Evolutionary conservation across 2,888 invertebrate species (phyloP).

Genomic region (Acleris laterana): DNA sequence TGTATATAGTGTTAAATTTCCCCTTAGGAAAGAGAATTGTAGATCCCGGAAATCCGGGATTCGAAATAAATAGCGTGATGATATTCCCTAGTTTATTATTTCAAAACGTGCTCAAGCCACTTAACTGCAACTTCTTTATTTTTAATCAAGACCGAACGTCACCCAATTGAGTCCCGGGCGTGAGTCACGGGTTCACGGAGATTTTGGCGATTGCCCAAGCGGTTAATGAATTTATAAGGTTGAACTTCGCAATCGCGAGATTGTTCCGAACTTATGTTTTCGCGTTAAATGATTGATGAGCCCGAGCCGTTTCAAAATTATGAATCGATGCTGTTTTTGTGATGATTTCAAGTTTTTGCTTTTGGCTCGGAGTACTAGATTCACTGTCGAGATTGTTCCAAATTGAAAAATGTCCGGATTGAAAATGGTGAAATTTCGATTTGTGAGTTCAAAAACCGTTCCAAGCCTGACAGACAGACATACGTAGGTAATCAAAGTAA

Average conservation of each 20-base stretch:
- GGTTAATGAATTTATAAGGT: slow-evolving; percentile 24
- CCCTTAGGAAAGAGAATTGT: too few species aligned
- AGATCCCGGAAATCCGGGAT: too few species aligned
- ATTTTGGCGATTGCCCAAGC: slow-evolving; percentile 31
- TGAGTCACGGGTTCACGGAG: slow-evolving; percentile 4
- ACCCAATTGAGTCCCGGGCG: neutral
- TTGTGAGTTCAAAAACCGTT: too few species aligned
- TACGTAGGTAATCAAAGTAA: too few species aligned
- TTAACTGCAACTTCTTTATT: slow-evolving; percentile 5
- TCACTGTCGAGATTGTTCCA: too few species aligned
- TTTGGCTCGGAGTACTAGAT: neutral
- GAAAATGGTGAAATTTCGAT: too few species aligned
- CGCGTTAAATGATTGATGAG: slow-evolving; percentile 26
- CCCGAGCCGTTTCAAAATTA: neutral
- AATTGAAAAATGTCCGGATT: neutral
- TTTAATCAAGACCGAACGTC: slow-evolving; percentile 12
- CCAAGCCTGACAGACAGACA: too few species aligned
- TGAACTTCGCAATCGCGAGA: slow-evolving; percentile 18
- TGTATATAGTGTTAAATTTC: too few species aligned
- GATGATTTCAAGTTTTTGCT: neutral
- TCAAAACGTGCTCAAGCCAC: too few species aligned
- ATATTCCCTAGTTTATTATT: too few species aligned
- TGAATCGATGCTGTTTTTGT: neutral
- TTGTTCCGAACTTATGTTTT: slow-evolving; percentile 23
- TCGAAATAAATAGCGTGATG: too few species aligned